Base-by-base conservation (phyloP, 2,113 vertebrate species). In the Lepisosteus osseus region DNA sequence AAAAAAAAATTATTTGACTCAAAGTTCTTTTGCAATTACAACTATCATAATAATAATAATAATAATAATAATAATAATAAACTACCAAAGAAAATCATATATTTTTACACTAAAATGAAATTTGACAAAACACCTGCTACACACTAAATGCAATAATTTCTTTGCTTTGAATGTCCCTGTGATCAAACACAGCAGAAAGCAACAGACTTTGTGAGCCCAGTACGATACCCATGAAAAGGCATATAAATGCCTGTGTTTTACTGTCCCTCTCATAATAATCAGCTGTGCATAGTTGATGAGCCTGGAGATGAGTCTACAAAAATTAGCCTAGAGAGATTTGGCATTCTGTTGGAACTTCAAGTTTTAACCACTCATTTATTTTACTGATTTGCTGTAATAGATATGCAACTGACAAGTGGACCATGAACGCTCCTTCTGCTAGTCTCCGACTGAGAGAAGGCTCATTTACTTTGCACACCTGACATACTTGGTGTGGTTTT, bases 281-380 rank as follows among this genome's bases (percentile, higher is more conserved):
- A 59, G 68, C 40, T 15, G 54, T 72, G 61, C 68, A 59, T 70
- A 74, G 61, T 67, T 71, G 17, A 68, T 70, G 68, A 72, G 73
- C 17, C 47, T 12, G 59, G 64, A 56, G 73, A 71, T 59, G 57
- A 70, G 66, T 74, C 64, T 69, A 47, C 47, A 74, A 68, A 72
- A 74, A 75, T 68, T 51, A 64, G 72, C 75, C 74, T 44, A 41
- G 68, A 79, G 73, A 67, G 68, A 78, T 73, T 77, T 80, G 80
- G 80, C 78, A 77, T 78, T 74, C 76, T 70, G 76, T 68, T 54
- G 69, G 73, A 84, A 81, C 71, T 67, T 77, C 57, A 72, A 64
- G 61, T 81, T 81, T 84, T 80, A 85, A 85, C 79, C 82, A 77
- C 72, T 86, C 67, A 86, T 90, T 93, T 84, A 74, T 87, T 86